These are phyloP conservation scores for Antheraea yamamai DNA, from an alignment of 2,888 invertebrate genomes.

Conservation along the genomic window DNA sequence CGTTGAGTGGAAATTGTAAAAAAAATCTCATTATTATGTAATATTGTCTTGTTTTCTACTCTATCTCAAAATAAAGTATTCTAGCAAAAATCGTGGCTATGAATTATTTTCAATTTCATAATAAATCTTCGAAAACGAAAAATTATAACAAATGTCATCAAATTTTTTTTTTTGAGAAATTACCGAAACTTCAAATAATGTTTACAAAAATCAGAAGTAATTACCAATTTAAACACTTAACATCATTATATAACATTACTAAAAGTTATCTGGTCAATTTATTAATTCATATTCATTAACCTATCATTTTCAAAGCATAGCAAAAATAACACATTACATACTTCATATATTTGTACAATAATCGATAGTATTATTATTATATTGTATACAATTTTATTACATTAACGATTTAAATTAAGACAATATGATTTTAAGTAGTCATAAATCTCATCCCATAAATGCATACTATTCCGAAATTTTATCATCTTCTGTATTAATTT, in stretches of 20 bases:
- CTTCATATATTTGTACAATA: conserved; percentile 5
- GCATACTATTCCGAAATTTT: background rate
- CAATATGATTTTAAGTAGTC: background rate
- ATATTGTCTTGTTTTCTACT: conserved; percentile 4
- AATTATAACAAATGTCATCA: too few species aligned
- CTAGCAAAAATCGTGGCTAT: background rate
- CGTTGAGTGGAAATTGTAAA: background rate
- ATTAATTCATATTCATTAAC: background rate
- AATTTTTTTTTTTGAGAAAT: background rate
- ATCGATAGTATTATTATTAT: background rate
- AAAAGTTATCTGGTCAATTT: background rate
- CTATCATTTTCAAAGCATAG: background rate
- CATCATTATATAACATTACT: background rate
- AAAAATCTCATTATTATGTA: background rate
- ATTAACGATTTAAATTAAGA: background rate
- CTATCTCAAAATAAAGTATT: background rate
- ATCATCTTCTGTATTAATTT: background rate
- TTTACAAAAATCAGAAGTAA: background rate
- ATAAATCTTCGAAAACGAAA: background rate
- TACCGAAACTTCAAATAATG: background rate
- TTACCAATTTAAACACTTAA: background rate
- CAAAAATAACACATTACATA: background rate
- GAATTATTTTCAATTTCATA: background rate
- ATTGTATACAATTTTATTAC: background rate
- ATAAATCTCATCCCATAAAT: background rate